phyloP scores from a whole-genome alignment of 2,113 vertebrate species.

The Cryptomyrus ogoouensis region DNA sequence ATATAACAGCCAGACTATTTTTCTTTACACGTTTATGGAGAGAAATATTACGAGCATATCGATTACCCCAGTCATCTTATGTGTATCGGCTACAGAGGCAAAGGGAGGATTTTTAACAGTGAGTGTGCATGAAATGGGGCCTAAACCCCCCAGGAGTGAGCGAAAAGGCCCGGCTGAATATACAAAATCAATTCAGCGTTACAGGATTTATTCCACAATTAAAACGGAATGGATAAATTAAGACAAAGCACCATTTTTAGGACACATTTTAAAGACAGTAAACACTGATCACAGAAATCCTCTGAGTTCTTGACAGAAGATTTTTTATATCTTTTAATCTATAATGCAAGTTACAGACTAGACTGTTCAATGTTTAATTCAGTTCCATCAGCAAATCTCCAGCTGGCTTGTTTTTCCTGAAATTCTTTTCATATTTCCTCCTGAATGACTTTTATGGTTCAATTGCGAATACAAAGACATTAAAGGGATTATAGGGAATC shows the following conservation, averaged over 20 bases:
- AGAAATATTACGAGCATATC: neutral
- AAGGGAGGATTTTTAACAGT: neutral
- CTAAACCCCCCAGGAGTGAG: neutral
- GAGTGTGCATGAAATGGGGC: neutral
- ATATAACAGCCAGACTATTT: neutral
- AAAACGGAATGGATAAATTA: neutral
- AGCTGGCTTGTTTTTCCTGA: neutral
- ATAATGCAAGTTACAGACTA: slow-evolving; percentile 18
- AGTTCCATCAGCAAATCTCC: neutral
- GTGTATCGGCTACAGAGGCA: neutral
- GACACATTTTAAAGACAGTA: neutral
- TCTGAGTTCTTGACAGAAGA: neutral
- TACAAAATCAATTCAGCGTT: neutral
- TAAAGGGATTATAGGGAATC: neutral
- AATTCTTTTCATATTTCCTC: neutral
- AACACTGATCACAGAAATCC: neutral
- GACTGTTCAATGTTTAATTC: slow-evolving; percentile 5
- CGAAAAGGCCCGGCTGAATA: neutral
- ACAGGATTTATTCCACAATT: neutral
- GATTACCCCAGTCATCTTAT: neutral
- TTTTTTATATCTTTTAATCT: neutral
- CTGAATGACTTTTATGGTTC: neutral
- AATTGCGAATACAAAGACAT: neutral
- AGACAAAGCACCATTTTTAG: neutral
- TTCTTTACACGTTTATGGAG: neutral